A percentile compares a stretch with the other conserved stretches of the same genome.
These are phyloP conservation scores for Poliocrania exsul DNA, from an alignment of 2,797 vertebrate species.

Conservation along the genomic window DNA sequence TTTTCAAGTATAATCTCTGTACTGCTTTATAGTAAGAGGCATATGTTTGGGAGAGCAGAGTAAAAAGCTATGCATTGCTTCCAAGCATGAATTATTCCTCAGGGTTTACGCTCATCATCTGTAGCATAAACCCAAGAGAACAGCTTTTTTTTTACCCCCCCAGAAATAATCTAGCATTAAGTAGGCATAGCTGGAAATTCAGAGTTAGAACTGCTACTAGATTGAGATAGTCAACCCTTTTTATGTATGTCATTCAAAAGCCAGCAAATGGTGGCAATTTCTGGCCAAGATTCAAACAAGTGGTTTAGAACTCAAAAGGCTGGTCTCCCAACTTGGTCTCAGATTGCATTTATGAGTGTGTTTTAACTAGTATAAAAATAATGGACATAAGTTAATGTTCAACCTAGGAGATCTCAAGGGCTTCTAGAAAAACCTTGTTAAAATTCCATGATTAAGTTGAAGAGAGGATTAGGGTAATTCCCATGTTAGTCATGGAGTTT, in stretches of 20 bases:
- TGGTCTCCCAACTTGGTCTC: neutral
- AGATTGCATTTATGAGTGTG: neutral
- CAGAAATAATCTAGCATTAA: neutral
- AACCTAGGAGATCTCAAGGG: conserved; percentile 51
- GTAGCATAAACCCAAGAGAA: neutral
- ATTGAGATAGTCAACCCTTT: neutral
- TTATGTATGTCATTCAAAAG: neutral
- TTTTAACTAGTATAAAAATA: conserved; percentile 35
- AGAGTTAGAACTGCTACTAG: neutral
- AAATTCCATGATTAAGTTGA: conserved; percentile 56
- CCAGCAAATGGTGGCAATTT: neutral
- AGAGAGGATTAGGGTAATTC: conserved; percentile 64
- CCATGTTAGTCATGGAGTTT: conserved; percentile 63
- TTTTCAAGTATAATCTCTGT: neutral
- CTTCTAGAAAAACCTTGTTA: conserved; percentile 59
- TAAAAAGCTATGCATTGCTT: neutral
- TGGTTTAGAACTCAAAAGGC: neutral
- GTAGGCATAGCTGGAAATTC: neutral
- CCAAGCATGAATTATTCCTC: neutral
- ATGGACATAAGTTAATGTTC: conserved; percentile 4
- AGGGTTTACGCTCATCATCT: neutral
- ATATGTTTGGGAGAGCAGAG: neutral
- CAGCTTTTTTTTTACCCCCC: too few species aligned
- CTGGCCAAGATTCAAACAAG: neutral
- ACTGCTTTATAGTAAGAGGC: neutral